Evolutionary conservation across 2,888 invertebrate species (phyloP).

Genomic region (Axea sp.): DNA sequence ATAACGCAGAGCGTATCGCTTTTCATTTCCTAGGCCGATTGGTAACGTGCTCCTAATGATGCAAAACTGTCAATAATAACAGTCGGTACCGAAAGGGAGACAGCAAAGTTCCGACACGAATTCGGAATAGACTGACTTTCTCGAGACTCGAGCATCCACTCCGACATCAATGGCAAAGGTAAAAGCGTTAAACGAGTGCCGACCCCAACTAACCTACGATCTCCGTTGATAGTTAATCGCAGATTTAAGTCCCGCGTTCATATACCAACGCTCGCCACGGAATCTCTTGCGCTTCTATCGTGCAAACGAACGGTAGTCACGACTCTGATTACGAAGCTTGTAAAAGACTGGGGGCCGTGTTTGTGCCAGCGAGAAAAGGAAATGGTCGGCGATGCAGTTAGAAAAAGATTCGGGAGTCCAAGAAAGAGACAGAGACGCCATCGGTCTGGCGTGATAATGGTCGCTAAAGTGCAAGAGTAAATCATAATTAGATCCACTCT

Average conservation of each 20-base stretch:
- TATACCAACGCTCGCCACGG: slow-evolving; percentile 62
- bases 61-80: slow-evolving; percentile 42
- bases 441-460: slow-evolving; percentile 58
- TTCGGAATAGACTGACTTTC: slow-evolving; percentile 52
- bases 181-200: slow-evolving; percentile 70
- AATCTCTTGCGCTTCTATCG: slow-evolving; percentile 68
- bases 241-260: slow-evolving; percentile 66
- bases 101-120: slow-evolving; percentile 44
- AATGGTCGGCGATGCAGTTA: slow-evolving; percentile 32
- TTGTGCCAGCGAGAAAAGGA: slow-evolving; percentile 48
- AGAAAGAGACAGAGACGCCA: slow-evolving; percentile 36
- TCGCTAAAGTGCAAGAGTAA: slow-evolving; percentile 61
- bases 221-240: slow-evolving; percentile 72
- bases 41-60: slow-evolving; percentile 28
- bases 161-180: slow-evolving; percentile 63
- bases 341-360: slow-evolving; percentile 65
- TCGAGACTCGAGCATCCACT: slow-evolving; percentile 45
- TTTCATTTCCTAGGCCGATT: slow-evolving; percentile 13
- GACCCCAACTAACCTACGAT: slow-evolving; percentile 74
- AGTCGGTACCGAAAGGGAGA: slow-evolving; percentile 3
- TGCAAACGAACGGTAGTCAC: slow-evolving; percentile 75
- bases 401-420: slow-evolving; percentile 29
- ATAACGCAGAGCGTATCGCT: too few relatives aligned
- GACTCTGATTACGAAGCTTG: slow-evolving; percentile 70
- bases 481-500: slow-evolving; percentile 67